Evolutionary conservation across 2,888 invertebrate genomes (phyloP).

Genomic region (Archips xylosteana): DNA sequence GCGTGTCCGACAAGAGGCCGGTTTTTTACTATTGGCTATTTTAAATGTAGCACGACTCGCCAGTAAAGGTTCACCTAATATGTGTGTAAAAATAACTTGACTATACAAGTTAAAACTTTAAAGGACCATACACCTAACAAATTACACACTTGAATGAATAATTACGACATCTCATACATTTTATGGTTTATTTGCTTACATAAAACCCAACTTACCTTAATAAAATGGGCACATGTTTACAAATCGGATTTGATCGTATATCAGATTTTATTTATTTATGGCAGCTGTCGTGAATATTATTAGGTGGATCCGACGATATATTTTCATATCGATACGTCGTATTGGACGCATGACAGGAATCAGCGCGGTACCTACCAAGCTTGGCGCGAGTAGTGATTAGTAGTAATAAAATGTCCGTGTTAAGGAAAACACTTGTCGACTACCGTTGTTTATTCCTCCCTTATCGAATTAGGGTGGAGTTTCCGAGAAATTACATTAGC

Average conservation of each 20-base stretch:
- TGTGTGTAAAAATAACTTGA: too few relatives aligned
- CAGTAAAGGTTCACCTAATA: too few relatives aligned
- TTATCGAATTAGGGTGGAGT: constrained; percentile 68
- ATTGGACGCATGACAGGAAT: constrained; percentile 3
- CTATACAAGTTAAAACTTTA: too few relatives aligned
- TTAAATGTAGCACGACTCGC: too few relatives aligned
- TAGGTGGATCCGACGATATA: constrained; percentile 25
- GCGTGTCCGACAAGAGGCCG: too few relatives aligned
- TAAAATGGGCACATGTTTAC: constrained; percentile 34
- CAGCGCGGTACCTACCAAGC: constrained; percentile 1
- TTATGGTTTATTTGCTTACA: constrained; percentile 3
- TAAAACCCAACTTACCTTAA: constrained; percentile 24
- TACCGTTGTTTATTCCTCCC: constrained; percentile 61
- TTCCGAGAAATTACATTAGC: constrained; percentile 69
- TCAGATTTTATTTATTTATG: constrained; percentile 38
- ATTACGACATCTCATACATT: background rate
- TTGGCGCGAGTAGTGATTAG: constrained; percentile 20
- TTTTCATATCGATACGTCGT: constrained; percentile 28
- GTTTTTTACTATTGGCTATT: too few relatives aligned
- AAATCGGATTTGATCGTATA: constrained; percentile 22
- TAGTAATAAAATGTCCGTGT: constrained; percentile 38
- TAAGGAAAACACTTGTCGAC: constrained; percentile 42
- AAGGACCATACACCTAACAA: too few relatives aligned
- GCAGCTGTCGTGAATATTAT: constrained; percentile 36
- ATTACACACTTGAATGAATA: background rate